These are phyloP conservation scores for Drosophila neonasuta DNA, from an alignment of 2,888 invertebrate species.

Conservation along the genomic window DNA sequence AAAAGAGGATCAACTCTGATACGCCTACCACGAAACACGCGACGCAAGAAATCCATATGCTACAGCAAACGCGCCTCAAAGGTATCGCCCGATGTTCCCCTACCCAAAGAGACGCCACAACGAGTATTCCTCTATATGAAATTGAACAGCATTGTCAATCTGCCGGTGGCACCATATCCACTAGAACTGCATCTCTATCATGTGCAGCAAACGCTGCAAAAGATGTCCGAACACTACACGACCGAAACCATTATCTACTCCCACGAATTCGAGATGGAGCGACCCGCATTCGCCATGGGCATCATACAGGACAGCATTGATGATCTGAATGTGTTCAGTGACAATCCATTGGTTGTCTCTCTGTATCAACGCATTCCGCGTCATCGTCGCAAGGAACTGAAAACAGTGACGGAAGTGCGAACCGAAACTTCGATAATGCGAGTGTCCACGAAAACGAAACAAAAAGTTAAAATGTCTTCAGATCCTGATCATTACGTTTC, in stretches of 20 bases:
- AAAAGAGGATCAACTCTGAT: not conserved
- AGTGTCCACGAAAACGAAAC: not conserved
- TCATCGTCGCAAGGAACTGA: conserved; percentile 28
- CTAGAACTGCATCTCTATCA: conserved; percentile 73
- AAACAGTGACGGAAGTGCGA: not conserved
- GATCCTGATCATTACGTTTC: not conserved
- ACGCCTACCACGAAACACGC: not conserved
- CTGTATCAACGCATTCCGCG: conserved; percentile 66
- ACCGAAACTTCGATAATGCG: not conserved
- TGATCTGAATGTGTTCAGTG: conserved; percentile 70
- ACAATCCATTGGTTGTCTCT: conserved; percentile 69
- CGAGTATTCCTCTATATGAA: conserved; percentile 74
- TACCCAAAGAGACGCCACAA: conserved; percentile 24
- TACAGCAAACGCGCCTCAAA: not conserved
- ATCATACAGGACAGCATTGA: conserved; percentile 74
- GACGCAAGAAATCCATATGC: not conserved
- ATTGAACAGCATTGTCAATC: conserved; percentile 52
- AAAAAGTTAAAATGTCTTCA: too few relatives aligned
- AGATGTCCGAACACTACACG: conserved; percentile 71
- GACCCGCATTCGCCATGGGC: conserved; percentile 70
- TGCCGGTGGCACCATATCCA: conserved; percentile 48
- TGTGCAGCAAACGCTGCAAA: conserved; percentile 61
- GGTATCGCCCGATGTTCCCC: not conserved
- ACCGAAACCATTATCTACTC: conserved; percentile 64
- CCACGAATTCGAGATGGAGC: conserved; percentile 50